Evolutionary conservation across 1,140 invertebrate genomes (phyloP).

Genomic region (Nilaparvata lugens): DNA sequence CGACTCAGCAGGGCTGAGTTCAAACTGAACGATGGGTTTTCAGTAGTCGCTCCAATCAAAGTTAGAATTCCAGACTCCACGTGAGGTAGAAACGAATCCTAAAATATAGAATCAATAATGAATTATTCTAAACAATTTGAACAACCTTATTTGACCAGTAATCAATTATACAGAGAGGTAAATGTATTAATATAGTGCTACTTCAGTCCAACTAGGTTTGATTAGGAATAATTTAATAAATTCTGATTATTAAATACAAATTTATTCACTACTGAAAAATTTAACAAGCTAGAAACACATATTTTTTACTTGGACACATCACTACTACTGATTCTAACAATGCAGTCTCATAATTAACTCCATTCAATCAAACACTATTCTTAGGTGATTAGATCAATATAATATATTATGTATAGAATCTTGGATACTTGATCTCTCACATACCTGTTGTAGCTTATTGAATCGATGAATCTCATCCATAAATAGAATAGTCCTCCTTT

Average conservation of each 20-base stretch:
- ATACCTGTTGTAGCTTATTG: constrained; percentile 68
- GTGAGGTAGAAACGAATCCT: constrained; percentile 68
- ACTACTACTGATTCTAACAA: too few species aligned
- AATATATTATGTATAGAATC: too few species aligned
- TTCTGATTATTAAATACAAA: too few species aligned
- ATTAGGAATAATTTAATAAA: too few species aligned
- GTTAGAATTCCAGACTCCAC: constrained; percentile 74
- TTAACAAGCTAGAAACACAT: too few species aligned
- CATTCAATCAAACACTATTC: too few species aligned
- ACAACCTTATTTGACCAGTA: not conserved
- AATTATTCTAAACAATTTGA: not conserved
- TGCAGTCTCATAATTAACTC: too few species aligned
- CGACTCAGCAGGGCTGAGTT: constrained; percentile 71
- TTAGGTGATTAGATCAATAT: too few species aligned
- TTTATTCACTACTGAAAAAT: too few species aligned
- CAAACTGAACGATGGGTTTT: constrained; percentile 79
- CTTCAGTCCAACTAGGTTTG: not conserved
- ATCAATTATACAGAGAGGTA: not conserved
- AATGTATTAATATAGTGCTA: not conserved
- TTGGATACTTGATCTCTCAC: too few species aligned
- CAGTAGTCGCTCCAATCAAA: constrained; percentile 76
- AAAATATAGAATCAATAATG: constrained; percentile 20
- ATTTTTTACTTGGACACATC: too few species aligned
- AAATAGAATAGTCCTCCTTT: constrained; percentile 66
- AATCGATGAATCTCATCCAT: constrained; percentile 87